Evolutionary conservation across 2,797 vertebrate genomes (phyloP).

Genomic region (Acanthurus leucopareius): DNA sequence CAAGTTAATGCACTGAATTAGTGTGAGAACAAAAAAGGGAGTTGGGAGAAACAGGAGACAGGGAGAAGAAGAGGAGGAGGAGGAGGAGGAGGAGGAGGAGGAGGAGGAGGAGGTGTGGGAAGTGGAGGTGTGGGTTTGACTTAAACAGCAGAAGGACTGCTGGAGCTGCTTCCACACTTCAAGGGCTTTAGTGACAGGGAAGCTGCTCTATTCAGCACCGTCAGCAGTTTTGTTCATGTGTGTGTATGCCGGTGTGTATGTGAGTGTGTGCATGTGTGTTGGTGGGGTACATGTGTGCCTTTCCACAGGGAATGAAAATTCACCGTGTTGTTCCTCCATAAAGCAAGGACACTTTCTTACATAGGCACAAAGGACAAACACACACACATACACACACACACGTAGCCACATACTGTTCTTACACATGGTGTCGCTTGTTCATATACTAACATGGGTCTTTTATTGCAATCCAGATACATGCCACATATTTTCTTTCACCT

Average conservation of each 20-base stretch:
- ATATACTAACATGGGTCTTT: conserved; percentile 16
- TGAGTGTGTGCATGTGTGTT: conserved; percentile 39
- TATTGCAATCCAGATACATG: conserved; percentile 11
- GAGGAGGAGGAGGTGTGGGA: conserved; percentile 15
- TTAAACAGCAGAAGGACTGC: conserved; percentile 76
- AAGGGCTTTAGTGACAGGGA: conserved; percentile 83
- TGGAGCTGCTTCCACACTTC: conserved; percentile 81
- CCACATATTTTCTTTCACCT: conserved; percentile 21
- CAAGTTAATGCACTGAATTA: conserved; percentile 67
- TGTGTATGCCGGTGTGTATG: conserved; percentile 4
- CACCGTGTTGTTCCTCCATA: conserved; percentile 71
- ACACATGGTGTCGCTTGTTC: conserved; percentile 4
- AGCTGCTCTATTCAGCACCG: conserved; percentile 74
- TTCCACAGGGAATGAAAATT: conserved; percentile 79
- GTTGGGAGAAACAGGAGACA: conserved; percentile 46
- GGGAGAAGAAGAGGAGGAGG: conserved; percentile 6
- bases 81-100: not conserved
- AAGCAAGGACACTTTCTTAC: conserved; percentile 79
- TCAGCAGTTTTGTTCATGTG: conserved; percentile 75
- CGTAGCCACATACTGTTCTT: conserved; percentile 19
- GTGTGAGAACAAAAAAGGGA: conserved; percentile 65
- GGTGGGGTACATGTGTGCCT: conserved; percentile 58
- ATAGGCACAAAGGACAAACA: conserved; percentile 73
- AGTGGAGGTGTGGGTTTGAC: conserved; percentile 62
- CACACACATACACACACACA: conserved; percentile 29